Evolutionary conservation across 2,888 invertebrate genomes (phyloP).

Genomic region (Melipona bicolor): DNA sequence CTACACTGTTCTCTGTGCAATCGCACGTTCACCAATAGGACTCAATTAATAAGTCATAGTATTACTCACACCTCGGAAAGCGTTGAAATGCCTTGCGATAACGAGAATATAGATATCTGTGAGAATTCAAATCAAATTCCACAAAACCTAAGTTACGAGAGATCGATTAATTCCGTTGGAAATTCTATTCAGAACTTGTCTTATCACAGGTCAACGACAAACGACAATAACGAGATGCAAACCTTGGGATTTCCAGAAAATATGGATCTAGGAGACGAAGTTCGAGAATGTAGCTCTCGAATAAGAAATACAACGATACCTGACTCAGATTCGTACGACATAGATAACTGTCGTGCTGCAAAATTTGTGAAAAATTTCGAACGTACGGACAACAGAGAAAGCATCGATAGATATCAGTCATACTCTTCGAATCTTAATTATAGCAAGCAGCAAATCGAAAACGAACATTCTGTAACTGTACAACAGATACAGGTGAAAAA

Average conservation of each 20-base stretch:
- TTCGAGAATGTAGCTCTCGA: conserved; percentile 51
- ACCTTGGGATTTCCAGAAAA: conserved; percentile 69
- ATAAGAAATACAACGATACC: conserved; percentile 54
- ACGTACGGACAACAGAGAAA: conserved; percentile 37
- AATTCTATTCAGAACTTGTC: conserved; percentile 74
- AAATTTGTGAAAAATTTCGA: conserved; percentile 56
- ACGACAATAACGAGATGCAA: conserved; percentile 67
- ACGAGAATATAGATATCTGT: conserved; percentile 76
- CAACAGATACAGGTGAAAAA: conserved; percentile 55
- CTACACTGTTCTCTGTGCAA: conserved; percentile 80
- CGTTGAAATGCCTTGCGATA: conserved; percentile 75
- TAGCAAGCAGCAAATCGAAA: conserved; percentile 37
- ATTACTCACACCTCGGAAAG: conserved; percentile 75
- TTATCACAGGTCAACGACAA: conserved; percentile 65
- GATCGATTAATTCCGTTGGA: conserved; percentile 66
- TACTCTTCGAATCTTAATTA: conserved; percentile 51
- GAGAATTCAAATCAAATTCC: conserved; percentile 75
- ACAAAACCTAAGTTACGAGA: conserved; percentile 72
- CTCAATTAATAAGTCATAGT: conserved; percentile 77
- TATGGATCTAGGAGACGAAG: conserved; percentile 59
- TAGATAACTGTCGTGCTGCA: conserved; percentile 50
- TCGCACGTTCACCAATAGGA: conserved; percentile 78
- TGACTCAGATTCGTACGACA: conserved; percentile 46
- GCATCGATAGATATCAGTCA: conserved; percentile 50
- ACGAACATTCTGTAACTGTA: conserved; percentile 22